Evolutionary conservation across 2,113 vertebrate genomes (phyloP).

Genomic region (Syrrhaptes paradoxus): DNA sequence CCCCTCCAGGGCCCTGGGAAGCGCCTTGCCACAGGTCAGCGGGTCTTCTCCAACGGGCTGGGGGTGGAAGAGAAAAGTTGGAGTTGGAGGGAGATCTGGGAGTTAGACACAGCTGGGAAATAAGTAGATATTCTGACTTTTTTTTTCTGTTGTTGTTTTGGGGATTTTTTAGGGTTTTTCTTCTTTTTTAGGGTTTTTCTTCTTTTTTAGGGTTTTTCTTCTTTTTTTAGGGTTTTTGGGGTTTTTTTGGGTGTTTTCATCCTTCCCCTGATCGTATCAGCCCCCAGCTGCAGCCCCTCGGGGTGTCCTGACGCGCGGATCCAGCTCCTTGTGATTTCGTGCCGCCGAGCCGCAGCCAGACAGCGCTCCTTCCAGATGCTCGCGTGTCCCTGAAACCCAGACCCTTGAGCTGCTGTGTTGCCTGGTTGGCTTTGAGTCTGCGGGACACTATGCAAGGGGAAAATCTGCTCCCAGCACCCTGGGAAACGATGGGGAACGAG

Average conservation of each 20-base stretch:
- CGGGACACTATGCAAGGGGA: neutral
- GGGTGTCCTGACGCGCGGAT: accelerated
- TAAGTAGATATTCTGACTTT: neutral
- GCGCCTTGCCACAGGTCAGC: neutral
- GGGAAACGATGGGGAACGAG: accelerated
- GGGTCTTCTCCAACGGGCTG: accelerated
- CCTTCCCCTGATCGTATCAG: no score
- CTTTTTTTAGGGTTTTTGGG: accelerated
- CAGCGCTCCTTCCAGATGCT: neutral
- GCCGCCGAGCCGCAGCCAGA: neutral
- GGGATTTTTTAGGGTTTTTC: neutral
- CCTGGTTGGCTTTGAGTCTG: accelerated
- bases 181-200: accelerated
- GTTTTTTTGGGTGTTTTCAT: neutral
- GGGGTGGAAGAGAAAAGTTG: no score
- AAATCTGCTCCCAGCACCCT: neutral
- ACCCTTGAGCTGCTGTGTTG: neutral
- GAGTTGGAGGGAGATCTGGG: neutral
- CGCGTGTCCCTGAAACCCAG: neutral
- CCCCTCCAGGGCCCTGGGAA: accelerated
- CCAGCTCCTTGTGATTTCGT: neutral
- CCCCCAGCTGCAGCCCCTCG: neutral
- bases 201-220: neutral
- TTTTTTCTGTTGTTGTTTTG: no score
- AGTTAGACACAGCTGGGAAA: neutral